Evolutionary conservation across 2,797 vertebrate genomes (phyloP).

Genomic region (Heteromormyrus szaboi): DNA sequence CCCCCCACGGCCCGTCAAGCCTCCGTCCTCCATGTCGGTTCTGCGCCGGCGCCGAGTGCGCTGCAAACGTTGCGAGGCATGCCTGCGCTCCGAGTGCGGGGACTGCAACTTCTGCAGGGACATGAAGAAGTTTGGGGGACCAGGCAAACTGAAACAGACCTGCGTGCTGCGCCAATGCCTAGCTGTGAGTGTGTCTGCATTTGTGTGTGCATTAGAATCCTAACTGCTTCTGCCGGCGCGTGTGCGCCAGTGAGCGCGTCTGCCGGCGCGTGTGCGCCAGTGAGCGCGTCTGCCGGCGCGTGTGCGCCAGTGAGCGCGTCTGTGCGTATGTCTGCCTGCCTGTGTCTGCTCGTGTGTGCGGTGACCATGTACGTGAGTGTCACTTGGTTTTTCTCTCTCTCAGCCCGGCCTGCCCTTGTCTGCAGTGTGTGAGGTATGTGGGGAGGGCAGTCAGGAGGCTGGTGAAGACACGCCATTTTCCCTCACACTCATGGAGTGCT

Average conservation of each 20-base stretch:
- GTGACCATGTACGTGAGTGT: not conserved
- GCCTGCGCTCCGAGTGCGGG: conserved; percentile 87
- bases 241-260: not conserved
- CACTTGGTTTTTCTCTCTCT: not conserved
- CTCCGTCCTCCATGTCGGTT: conserved; percentile 58
- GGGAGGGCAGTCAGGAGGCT: conserved; percentile 86
- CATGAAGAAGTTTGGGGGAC: conserved; percentile 96
- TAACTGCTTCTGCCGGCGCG: not conserved
- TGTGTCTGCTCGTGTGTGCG: not conserved
- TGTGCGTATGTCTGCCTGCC: not conserved
- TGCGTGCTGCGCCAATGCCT: conserved; percentile 84
- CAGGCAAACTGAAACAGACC: conserved; percentile 92
- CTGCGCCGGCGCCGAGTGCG: conserved; percentile 77
- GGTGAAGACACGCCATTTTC: conserved; percentile 74
- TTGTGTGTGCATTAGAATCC: not conserved
- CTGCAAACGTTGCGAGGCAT: conserved; percentile 92
- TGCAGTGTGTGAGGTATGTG: conserved; percentile 90
- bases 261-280: too few species aligned
- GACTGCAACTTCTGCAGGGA: conserved; percentile 97
- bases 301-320: not conserved
- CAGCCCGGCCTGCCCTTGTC: conserved; percentile 93
- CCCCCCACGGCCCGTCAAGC: conserved; percentile 47
- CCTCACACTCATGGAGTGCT: conserved; percentile 93
- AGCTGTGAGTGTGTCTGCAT: not conserved
- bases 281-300: too few species aligned